Base-by-base conservation (phyloP, 2,113 vertebrate species). In the Syngnathus floridae region DNA sequence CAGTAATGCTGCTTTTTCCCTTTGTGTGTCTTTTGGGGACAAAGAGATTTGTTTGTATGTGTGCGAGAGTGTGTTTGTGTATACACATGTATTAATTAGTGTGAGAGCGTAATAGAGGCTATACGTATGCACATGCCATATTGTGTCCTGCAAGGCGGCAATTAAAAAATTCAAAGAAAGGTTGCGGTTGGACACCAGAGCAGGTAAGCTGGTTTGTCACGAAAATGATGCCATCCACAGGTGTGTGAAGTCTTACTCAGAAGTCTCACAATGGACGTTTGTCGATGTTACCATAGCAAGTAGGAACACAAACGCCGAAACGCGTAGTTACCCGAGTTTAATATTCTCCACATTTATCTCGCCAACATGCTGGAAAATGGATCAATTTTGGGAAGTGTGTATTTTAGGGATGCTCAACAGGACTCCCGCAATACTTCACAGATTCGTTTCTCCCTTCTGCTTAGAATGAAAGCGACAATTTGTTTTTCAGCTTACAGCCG, bases 21-120 rank as follows among this genome's bases (percentile, higher is more conserved):
- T 51, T 22, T 5, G 51, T 26, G 7, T 54, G 2, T 10, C 5
- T 21, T 54, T 22, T 22, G 19, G 21, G 11, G 11, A 4, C 9
- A 52, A 10, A 19, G 19, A 13, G 21, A 10, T 11, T 21, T 31
- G 10, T 31, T 12, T 35, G 22, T 55, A 5, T 55, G 52, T 26
- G 21, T 22, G 51, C 4, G 7, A 9, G n/a, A 12, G 10, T 21
- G 51, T 52, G 19, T 5, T 6, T 52, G 49, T 52, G 49, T 49
- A 46, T 48, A 60, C 66, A 60, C 54, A 51, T 19, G 35, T 51
- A 64, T 43, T 37, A 70, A 62, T 55, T 64, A 67, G 74, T 41
- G 40, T 12, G 40, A 3, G 17, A 5, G 7, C 5, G 4, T 3
- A 16, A 17, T 1, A 49, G 1, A 3, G 43, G 75, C 71, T 79